phyloP scores from a whole-genome alignment of 2,888 invertebrate species.

The Salpingus planirostris region DNA sequence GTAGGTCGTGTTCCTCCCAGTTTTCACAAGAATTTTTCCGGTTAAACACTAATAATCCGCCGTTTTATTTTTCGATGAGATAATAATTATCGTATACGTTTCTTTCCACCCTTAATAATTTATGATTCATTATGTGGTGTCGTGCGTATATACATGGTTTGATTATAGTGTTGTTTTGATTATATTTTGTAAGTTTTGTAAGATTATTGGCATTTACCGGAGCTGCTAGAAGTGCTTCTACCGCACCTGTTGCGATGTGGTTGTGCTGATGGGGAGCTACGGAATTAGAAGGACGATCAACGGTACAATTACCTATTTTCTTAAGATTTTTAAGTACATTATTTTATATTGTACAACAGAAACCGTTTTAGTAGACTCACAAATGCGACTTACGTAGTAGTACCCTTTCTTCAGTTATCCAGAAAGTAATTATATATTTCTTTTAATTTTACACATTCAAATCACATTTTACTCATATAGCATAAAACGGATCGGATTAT shows the following conservation, averaged over 20 bases:
- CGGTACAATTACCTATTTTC: conserved; percentile 39
- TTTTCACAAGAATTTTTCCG: too few species aligned
- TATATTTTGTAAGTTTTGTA: conserved; percentile 43
- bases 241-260: conserved; percentile 39
- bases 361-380: too few species aligned
- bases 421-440: conserved; percentile 28
- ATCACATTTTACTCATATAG: too few species aligned
- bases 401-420: conserved; percentile 26
- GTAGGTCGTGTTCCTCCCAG: too few species aligned
- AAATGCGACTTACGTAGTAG: conserved; percentile 20
- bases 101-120: too few species aligned
- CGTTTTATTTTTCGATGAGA: too few species aligned
- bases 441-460: conserved; percentile 17
- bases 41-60: too few species aligned
- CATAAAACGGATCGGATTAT: too few species aligned
- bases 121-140: too few species aligned
- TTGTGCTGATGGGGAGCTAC: conserved; percentile 39
- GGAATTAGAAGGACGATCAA: conserved; percentile 38
- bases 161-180: conserved; percentile 40
- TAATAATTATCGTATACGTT: too few species aligned
- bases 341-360: conserved; percentile 21
- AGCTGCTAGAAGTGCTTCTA: conserved; percentile 40
- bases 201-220: conserved; percentile 41
- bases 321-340: conserved; percentile 19
- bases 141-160: conserved; percentile 41